Base-by-base conservation (phyloP, 2,888 invertebrate species). In the Eilema caniola region DNA sequence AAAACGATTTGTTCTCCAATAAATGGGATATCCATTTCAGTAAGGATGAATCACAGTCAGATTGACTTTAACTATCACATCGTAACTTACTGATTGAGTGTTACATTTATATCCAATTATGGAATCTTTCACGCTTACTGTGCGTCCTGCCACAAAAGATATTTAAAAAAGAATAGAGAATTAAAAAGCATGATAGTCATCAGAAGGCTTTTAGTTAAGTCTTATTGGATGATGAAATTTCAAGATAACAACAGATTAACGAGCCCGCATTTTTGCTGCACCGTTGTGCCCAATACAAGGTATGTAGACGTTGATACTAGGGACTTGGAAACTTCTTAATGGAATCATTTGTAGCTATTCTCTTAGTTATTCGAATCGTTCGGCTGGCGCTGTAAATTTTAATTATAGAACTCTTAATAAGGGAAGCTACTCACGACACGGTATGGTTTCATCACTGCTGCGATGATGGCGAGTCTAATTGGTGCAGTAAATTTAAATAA, bases 401-500 rank as follows among this genome's bases (percentile, higher is more conserved):
- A 94, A 95, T 94, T 94, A 94, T 92, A 93, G 93, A 92, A 92
- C 88, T 89, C 90, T 92, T 94, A 93, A 93, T 94, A 94, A 94
- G 93, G 93, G 92, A 89, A 91, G 90, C 91, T 91, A 86, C 92
- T 88, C 88, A 91, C 90, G 89, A 90, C 88, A 92, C 91, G 92
- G 88, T 86, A 89, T 85, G 86, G 92, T 93, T 91, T 92, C 94
- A 91, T 94, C 93, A 92, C 88, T 88, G 82, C 79, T 80, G 84
- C 86, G 93, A 93, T 93, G 94, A 94, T 92, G 92, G 93, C 93
- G 91, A 87, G 87, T 90, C 94, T 95, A 95, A 95, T 95, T 95
- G 94, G 95, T 86, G 89, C 91, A 89, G 93, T 95, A 95, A 95
- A 95, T 95, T 94, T 92, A 93, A 94, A 94, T 94, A 94, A 93